Percentiles rank a stretch among this genome's conserved stretches.
Evolutionary conservation across 2,113 vertebrate species (phyloP).

Genomic region (Ascaphus truei): DNA sequence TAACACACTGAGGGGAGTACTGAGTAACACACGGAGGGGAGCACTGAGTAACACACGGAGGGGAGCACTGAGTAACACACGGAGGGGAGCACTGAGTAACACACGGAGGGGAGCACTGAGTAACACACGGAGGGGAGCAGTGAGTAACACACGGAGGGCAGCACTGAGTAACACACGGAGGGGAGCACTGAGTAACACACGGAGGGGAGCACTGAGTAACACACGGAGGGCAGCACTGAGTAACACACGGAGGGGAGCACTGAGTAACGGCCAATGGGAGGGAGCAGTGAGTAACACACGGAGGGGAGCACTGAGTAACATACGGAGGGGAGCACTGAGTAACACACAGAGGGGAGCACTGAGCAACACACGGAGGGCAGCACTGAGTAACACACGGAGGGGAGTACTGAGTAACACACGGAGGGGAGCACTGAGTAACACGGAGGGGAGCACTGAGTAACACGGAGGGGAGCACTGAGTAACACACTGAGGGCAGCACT

Average conservation of each 20-base stretch:
- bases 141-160: conserved; percentile 60
- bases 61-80: conserved; percentile 87
- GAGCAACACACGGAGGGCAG: background rate
- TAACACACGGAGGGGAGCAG: conserved; percentile 96
- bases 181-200: too few relatives aligned
- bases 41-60: too few relatives aligned
- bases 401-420: conserved; percentile 84
- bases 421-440: background rate
- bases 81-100: background rate
- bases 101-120: fast-evolving
- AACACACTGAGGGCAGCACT: background rate
- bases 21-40: background rate
- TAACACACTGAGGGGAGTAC: background rate
- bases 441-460: too few relatives aligned
- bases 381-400: conserved; percentile 67
- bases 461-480: conserved; percentile 95
- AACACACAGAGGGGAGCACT: background rate
- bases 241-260: background rate
- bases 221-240: background rate
- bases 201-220: conserved; percentile 91
- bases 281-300: conserved; percentile 84
- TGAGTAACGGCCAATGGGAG: too few relatives aligned
- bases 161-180: background rate
- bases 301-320: background rate
- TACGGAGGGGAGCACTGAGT: conserved; percentile 88